phyloP scores from a whole-genome alignment of 2,113 vertebrate genomes.

The Pteruthius melanotis region DNA sequence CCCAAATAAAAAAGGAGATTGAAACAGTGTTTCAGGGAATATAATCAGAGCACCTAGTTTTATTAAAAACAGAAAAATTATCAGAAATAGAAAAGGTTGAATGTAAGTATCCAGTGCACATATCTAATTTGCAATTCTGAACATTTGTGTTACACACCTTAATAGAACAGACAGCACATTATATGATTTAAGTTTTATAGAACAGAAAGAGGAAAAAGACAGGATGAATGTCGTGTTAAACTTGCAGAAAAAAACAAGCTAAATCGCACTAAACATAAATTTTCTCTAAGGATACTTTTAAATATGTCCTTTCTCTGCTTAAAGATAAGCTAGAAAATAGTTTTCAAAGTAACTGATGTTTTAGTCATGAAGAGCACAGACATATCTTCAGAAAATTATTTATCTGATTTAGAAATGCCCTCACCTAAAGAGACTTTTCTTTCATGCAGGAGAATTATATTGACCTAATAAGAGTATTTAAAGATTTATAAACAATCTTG shows the following conservation, averaged over 20 bases:
- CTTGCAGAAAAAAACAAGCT: background rate
- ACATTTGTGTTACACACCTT: background rate
- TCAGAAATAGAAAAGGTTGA: background rate
- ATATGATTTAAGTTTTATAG: background rate
- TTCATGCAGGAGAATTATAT: background rate
- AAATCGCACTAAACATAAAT: background rate
- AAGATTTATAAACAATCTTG: background rate
- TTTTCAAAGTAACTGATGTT: background rate
- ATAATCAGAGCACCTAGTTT: background rate
- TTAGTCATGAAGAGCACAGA: background rate
- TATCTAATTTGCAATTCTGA: background rate
- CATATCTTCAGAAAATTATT: background rate
- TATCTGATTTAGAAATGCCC: background rate
- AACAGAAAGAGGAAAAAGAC: background rate
- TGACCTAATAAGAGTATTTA: background rate
- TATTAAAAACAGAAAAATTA: background rate
- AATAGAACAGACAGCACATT: background rate
- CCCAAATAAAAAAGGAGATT: background rate
- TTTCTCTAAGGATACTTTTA: background rate
- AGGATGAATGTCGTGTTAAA: background rate
- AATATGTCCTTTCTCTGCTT: background rate
- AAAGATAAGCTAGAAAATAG: background rate
- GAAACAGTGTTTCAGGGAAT: background rate
- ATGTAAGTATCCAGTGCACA: background rate
- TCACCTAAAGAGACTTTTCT: background rate